Conservation (phyloP, 2,797 vertebrate species). For the Yasuhikotakia modesta region DNA sequence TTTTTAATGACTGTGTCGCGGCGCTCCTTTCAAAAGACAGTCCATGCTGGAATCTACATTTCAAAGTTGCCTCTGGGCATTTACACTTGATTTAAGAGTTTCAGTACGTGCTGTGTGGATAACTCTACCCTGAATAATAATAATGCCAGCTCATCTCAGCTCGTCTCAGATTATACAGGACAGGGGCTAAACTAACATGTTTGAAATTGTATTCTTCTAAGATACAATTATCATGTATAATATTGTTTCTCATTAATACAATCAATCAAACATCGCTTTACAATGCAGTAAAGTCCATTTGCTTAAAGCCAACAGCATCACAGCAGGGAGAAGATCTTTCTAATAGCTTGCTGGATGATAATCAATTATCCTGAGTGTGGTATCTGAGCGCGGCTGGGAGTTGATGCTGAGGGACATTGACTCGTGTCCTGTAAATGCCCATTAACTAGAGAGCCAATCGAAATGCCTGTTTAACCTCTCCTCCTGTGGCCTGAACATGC, state of each 20-base stretch:
- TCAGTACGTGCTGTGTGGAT: constrained; percentile 44
- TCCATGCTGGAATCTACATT: constrained; percentile 48
- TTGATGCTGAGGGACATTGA: constrained; percentile 47
- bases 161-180: no score
- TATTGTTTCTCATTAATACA: background rate
- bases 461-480: constrained; percentile 42
- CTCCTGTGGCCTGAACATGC: constrained; percentile 33
- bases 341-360: constrained; percentile 46
- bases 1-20: constrained; percentile 12
- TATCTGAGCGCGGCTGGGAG: constrained; percentile 11
- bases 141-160: constrained; percentile 42
- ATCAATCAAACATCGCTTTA: constrained; percentile 37
- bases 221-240: no score
- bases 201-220: background rate
- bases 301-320: constrained; percentile 28
- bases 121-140: constrained; percentile 43
- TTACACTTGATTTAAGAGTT: constrained; percentile 47
- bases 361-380: constrained; percentile 46
- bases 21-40: constrained; percentile 45
- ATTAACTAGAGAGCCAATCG: constrained; percentile 15
- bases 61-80: constrained; percentile 38
- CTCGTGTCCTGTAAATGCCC: constrained; percentile 44
- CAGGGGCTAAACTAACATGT: background rate
- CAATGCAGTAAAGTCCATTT: constrained; percentile 1
- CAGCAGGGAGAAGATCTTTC: constrained; percentile 21